A percentile compares a stretch with the other conserved stretches of the same genome.
Evolutionary conservation across 2,113 vertebrate genomes (phyloP).

Genomic region (Mormyrus iriodes): DNA sequence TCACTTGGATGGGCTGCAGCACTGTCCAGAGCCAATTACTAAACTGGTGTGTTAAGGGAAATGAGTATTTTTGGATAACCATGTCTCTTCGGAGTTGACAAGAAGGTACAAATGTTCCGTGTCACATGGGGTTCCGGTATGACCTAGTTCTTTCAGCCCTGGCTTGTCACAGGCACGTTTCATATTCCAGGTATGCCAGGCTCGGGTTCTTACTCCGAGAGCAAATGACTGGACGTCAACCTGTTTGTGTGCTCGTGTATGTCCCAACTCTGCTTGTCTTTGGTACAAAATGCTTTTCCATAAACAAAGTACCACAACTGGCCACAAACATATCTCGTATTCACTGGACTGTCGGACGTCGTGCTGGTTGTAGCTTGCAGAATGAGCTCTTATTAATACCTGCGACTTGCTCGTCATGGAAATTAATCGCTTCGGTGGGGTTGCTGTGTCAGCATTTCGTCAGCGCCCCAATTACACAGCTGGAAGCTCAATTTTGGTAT

Average conservation of each 20-base stretch:
- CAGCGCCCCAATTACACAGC: not conserved
- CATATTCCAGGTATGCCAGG: not conserved
- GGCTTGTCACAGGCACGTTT: not conserved
- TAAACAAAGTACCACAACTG: not conserved
- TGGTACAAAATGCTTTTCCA: not conserved
- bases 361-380: not conserved
- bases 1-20: not conserved
- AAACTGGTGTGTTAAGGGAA: not conserved
- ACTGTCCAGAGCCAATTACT: not conserved
- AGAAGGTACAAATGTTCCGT: not conserved
- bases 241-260: not conserved
- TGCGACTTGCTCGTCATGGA: not conserved
- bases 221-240: not conserved
- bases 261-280: not conserved
- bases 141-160: not conserved
- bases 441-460: not conserved
- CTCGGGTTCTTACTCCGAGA: not conserved
- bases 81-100: not conserved
- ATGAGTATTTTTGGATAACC: not conserved
- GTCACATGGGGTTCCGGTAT: slow-evolving; percentile 2
- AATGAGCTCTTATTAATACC: not conserved
- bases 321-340: not conserved
- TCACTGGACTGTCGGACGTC: not conserved
- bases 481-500: not conserved
- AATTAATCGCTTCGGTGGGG: not conserved